Conservation (phyloP, 2,888 invertebrate genomes). For the Drosophila siamana region DNA sequence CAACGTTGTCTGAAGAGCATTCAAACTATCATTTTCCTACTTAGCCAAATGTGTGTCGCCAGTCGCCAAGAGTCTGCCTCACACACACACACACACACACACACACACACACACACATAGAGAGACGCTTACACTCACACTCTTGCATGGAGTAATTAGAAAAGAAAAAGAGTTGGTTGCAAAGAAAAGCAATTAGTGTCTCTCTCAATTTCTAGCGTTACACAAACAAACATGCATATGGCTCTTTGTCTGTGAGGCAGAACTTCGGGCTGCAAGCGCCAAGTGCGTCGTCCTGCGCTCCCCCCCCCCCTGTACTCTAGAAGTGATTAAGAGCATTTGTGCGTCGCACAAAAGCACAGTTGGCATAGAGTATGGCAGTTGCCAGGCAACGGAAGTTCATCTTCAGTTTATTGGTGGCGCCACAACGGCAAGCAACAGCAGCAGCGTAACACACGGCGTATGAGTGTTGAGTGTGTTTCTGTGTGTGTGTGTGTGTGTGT, state of each 20-base stretch:
- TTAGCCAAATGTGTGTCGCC: conserved; percentile 79
- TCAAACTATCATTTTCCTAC: conserved; percentile 80
- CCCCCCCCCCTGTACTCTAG: conserved; percentile 8
- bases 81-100: conserved; percentile 23
- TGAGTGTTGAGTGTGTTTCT: conserved; percentile 46
- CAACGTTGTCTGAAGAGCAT: conserved; percentile 64
- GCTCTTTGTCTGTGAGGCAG: conserved; percentile 31
- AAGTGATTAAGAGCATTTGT: conserved; percentile 79
- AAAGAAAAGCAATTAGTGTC: conserved; percentile 82
- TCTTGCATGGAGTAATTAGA: conserved; percentile 76
- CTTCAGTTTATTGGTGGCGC: conserved; percentile 77
- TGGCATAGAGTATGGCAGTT: conserved; percentile 29
- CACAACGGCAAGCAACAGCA: conserved; percentile 29
- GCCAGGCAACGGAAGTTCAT: conserved; percentile 73
- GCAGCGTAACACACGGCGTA: conserved; percentile 44
- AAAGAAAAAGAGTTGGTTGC: conserved; percentile 74
- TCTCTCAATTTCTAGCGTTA: conserved; percentile 76
- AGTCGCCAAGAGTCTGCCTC: conserved; percentile 73
- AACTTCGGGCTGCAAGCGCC: conserved; percentile 1
- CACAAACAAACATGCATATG: conserved; percentile 60
- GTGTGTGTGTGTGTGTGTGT: conserved; percentile 15
- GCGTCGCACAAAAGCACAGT: conserved; percentile 51
- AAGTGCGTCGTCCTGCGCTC: not conserved
- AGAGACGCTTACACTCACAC: conserved; percentile 21
- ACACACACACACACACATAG: conserved; percentile 6